Evolutionary conservation across 2,797 vertebrate genomes (phyloP).

Genomic region (Pipistrellus pygmaeus): DNA sequence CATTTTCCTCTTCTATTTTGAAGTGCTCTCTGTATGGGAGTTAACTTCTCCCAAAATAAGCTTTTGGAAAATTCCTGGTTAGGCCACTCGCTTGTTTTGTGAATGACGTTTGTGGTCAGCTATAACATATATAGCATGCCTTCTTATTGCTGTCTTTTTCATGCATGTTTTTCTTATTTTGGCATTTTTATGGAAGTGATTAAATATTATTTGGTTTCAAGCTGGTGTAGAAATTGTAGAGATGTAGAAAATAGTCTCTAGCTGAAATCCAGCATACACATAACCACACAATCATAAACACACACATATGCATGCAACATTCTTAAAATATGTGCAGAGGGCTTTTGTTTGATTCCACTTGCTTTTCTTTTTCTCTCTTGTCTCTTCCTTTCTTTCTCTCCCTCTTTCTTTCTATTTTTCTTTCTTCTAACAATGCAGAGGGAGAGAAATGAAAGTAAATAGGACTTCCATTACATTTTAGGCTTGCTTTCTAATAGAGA

Average conservation of each 20-base stretch:
- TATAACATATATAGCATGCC: constrained; percentile 71
- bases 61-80: constrained; percentile 72
- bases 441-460: constrained; percentile 80
- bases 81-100: constrained; percentile 69
- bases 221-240: constrained; percentile 68
- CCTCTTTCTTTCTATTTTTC: accelerated
- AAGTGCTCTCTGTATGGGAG: constrained; percentile 66
- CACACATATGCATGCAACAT: neutral
- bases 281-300: neutral
- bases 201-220: constrained; percentile 78
- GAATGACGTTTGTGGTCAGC: constrained; percentile 77
- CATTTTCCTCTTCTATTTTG: constrained; percentile 83
- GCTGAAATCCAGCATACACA: constrained; percentile 6
- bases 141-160: constrained; percentile 72
- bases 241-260: constrained; percentile 73
- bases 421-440: neutral
- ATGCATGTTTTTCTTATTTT: constrained; percentile 79
- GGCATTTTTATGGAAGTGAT: constrained; percentile 79
- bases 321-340: neutral
- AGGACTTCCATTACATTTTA: constrained; percentile 80
- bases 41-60: constrained; percentile 68
- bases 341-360: constrained; percentile 24
- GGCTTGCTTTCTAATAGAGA: constrained; percentile 79
- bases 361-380: too few relatives aligned
- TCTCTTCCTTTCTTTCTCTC: too few relatives aligned